These are phyloP conservation scores for Tokudaia muenninki DNA, from an alignment of 2,797 vertebrate species.

Conservation along the genomic window DNA sequence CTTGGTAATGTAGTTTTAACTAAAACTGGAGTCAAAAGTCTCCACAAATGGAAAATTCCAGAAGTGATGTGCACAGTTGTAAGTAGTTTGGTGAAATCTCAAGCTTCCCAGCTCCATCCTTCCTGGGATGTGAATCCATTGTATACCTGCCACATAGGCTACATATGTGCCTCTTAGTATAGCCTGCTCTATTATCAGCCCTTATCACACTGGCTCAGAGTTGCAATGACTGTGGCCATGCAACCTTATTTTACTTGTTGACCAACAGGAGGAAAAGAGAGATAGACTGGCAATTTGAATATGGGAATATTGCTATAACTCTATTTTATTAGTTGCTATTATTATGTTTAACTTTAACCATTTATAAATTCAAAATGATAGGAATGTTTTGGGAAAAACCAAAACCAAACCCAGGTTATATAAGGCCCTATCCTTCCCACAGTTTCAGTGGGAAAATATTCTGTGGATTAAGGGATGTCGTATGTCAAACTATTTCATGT, in stretches of 20 bases:
- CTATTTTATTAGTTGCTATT: neutral
- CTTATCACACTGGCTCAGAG: neutral
- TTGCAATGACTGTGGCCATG: neutral
- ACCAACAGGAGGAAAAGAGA: neutral
- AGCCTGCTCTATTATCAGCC: neutral
- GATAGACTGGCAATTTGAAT: neutral
- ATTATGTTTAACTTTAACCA: neutral
- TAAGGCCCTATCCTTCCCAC: neutral
- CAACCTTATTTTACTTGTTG: neutral
- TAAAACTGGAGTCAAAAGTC: neutral
- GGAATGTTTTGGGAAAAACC: neutral
- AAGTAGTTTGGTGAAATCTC: neutral
- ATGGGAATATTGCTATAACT: neutral
- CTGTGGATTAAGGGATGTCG: neutral
- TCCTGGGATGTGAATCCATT: neutral
- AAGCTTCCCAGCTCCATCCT: too few species aligned
- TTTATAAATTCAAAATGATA: neutral
- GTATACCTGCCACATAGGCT: neutral
- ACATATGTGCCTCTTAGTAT: neutral
- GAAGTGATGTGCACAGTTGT: neutral
- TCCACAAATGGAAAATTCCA: neutral
- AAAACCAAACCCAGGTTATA: neutral
- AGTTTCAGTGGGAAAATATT: neutral
- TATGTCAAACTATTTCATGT: slow-evolving; percentile 11
- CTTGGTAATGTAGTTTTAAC: neutral